A percentile compares a stretch with the other conserved stretches of the same genome.
Conservation (phyloP, 2,113 vertebrate species). For the Sinocyclocheilus grahami region DNA sequence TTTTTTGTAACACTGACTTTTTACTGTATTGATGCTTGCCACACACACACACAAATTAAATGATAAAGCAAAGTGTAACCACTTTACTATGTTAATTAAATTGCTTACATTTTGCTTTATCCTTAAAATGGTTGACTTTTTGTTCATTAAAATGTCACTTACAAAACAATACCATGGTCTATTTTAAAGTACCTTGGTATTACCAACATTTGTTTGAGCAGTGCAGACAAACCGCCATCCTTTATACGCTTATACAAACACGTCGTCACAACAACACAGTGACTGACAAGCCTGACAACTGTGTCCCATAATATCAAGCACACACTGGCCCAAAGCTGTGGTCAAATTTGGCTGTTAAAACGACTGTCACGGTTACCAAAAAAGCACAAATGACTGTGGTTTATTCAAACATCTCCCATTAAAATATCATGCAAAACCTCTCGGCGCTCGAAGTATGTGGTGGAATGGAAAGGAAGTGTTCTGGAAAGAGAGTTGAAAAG, state of each 20-base stretch:
- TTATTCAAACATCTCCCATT: slow-evolving; percentile 74
- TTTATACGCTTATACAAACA: slow-evolving; percentile 24
- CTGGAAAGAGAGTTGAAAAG: slow-evolving; percentile 27
- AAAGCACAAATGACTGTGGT: slow-evolving; percentile 73
- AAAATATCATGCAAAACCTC: slow-evolving; percentile 74
- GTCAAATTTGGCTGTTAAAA: slow-evolving; percentile 70
- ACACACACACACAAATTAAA: no score
- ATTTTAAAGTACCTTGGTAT: not conserved
- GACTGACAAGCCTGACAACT: not conserved
- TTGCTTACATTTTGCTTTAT: no score
- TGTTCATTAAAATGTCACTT: not conserved
- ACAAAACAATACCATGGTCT: not conserved
- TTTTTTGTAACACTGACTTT: not conserved
- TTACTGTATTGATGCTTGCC: not conserved
- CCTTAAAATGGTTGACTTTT: not conserved
- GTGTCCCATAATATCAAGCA: not conserved
- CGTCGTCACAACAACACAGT: not conserved
- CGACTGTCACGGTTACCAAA: slow-evolving; percentile 71
- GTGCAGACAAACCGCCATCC: not conserved
- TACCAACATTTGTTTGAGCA: not conserved
- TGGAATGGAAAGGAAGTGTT: slow-evolving; percentile 14
- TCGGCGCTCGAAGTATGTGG: slow-evolving; percentile 67
- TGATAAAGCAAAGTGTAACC: no score
- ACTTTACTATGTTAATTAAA: no score
- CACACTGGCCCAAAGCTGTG: slow-evolving; percentile 48